Evolutionary conservation across 2,888 invertebrate genomes (phyloP).

Genomic region (Drosophila meridiana): DNA sequence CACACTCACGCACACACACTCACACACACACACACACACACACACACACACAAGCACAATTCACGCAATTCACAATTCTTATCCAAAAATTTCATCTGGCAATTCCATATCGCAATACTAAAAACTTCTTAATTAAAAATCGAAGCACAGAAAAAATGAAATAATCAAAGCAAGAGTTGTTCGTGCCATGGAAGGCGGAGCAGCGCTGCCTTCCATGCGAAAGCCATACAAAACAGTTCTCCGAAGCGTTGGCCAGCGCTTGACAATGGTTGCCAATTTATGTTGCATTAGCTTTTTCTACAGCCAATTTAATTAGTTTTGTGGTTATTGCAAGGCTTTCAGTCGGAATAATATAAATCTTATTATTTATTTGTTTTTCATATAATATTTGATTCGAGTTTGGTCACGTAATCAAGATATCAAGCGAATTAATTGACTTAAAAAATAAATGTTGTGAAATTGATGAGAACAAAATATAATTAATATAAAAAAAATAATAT

Average conservation of each 20-base stretch:
- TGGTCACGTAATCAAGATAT: too few species aligned
- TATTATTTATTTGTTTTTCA: neutral
- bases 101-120: neutral
- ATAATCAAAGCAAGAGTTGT: neutral
- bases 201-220: neutral
- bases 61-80: neutral
- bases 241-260: neutral
- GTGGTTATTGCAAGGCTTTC: neutral
- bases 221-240: neutral
- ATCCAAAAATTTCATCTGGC: slow-evolving; percentile 6
- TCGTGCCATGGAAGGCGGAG: neutral
- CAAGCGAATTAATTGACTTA: too few species aligned
- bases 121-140: slow-evolving; percentile 5
- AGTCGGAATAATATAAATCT: too few species aligned
- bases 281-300: neutral
- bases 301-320: neutral
- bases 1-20: too few species aligned
- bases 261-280: neutral
- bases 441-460: neutral
- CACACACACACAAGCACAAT: neutral
- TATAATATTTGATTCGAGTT: neutral
- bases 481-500: too few species aligned
- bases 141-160: neutral
- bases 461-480: neutral
- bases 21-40: neutral